Base-by-base conservation (phyloP, 2,113 vertebrate species). In the Sorex fumeus region DNA sequence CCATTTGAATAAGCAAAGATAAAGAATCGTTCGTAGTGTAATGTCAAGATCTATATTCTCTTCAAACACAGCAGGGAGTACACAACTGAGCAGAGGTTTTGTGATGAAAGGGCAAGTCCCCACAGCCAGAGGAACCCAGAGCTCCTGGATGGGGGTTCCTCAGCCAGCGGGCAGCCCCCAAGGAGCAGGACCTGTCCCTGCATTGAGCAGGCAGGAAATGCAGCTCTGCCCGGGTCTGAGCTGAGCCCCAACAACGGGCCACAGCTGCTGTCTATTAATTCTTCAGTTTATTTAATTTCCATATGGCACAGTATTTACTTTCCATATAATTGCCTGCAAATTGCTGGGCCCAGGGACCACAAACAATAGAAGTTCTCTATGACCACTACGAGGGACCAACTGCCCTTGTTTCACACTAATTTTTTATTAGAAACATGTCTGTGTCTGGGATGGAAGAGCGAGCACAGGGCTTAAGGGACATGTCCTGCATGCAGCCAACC, bases 371-470 rank as follows among this genome's bases (percentile, higher is more conserved):
- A 83, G 47, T 88, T 74, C 27, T 84, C 47, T 64, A 76, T 2
- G 16, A 84, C 32, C n/a, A 40, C 0, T 1, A 87, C 60, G 67
- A 91, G 88, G 60, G n/a, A 57, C 75, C 71, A 79, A 27, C 25
- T 75, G 67, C 60, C 92, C 96, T 97, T 94, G 62, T 84, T 95
- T 96, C 86, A 95, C 90, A 90, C 66, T 72, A 87, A 96, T 88
- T 88, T 93, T 94, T 79, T 67, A 66, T 66, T 94, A 95, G 90
- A 72, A 97, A 97, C 75, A 94, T 90, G 91, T 88, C 64, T 60
- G 57, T 60, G 57, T 60, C 57, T 60, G 19, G 18, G 57, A 23
- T 16, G 18, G 57, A 19, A 60, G 57, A 23, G 57, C 23, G 23
- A 60, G 18, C 18, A 60, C 57, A 60, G 57, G 19, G 57, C 57